Conservation (phyloP, 2,113 vertebrate species). For the Crotalus helleri region DNA sequence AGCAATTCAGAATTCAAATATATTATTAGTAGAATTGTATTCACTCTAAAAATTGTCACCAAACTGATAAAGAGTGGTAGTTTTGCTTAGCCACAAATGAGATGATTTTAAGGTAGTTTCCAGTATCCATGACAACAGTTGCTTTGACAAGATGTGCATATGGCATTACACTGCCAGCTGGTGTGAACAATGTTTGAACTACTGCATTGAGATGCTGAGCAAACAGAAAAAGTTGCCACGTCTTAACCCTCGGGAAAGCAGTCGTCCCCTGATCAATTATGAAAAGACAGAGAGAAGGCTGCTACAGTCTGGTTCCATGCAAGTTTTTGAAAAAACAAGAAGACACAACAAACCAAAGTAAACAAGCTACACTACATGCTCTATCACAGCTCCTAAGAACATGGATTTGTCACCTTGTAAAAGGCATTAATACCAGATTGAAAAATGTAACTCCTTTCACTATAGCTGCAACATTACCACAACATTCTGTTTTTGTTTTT, state of each 20-base stretch:
- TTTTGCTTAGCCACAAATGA: slow-evolving; percentile 85
- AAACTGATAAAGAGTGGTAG: slow-evolving; percentile 80
- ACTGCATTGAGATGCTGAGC: slow-evolving; percentile 99
- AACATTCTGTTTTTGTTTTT: slow-evolving; percentile 59
- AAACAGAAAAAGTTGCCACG: slow-evolving; percentile 99
- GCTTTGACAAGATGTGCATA: slow-evolving; percentile 99
- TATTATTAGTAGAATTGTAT: slow-evolving; percentile 57
- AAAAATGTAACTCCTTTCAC: slow-evolving; percentile 67
- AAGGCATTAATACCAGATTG: slow-evolving; percentile 75
- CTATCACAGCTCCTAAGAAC: slow-evolving; percentile 88
- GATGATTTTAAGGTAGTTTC: slow-evolving; percentile 89
- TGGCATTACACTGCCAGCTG: slow-evolving; percentile 98
- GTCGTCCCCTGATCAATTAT: slow-evolving; percentile 99
- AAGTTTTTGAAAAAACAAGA: slow-evolving; percentile 89
- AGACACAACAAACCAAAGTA: slow-evolving; percentile 90
- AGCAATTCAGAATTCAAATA: slow-evolving; percentile 17
- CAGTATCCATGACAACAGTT: slow-evolving; percentile 99
- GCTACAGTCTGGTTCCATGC: slow-evolving; percentile 92
- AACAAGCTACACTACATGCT: slow-evolving; percentile 95
- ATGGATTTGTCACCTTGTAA: slow-evolving; percentile 88
- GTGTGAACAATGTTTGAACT: slow-evolving; percentile 99
- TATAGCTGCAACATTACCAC: slow-evolving; percentile 66
- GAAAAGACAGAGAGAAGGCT: slow-evolving; percentile 91
- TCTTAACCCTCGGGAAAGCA: slow-evolving; percentile 95
- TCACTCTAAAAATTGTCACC: slow-evolving; percentile 63